A percentile compares a stretch with the other conserved stretches of the same genome.
Conservation (phyloP, 2,888 invertebrate species). For the Platycheirus rosarum region DNA sequence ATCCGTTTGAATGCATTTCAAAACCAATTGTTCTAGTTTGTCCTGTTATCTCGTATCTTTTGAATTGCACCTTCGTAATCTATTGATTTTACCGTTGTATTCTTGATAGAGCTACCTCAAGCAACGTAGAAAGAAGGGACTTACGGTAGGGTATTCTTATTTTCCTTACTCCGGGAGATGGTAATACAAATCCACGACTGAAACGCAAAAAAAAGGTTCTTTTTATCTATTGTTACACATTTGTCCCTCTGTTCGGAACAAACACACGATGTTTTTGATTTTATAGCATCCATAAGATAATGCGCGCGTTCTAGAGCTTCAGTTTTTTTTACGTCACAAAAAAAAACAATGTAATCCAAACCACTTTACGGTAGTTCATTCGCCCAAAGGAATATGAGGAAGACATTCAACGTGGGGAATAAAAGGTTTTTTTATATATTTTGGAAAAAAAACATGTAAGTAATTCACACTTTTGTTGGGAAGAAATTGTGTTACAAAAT, state of each 20-base stretch:
- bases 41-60: background rate
- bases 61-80: slow-evolving; percentile 6
- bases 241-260: background rate
- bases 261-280: slow-evolving; percentile 28
- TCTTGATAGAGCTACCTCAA: slow-evolving; percentile 4
- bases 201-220: slow-evolving; percentile 44
- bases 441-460: no score
- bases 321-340: background rate
- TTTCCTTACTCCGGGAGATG: slow-evolving; percentile 24
- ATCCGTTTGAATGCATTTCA: slow-evolving; percentile 16
- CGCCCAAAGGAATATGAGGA: background rate
- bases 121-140: slow-evolving; percentile 4
- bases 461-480: no score
- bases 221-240: background rate
- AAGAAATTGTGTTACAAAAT: no score
- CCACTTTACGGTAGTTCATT: slow-evolving; percentile 55
- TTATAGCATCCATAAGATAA: slow-evolving; percentile 34
- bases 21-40: slow-evolving; percentile 1
- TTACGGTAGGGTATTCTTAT: background rate
- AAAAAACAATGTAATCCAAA: slow-evolving; percentile 41
- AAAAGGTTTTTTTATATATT: no score
- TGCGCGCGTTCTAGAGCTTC: slow-evolving; percentile 2
- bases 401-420: no score
- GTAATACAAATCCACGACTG: slow-evolving; percentile 11
- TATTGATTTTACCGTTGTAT: slow-evolving; percentile 47